Evolutionary conservation across 2,888 invertebrate genomes (phyloP), one percentile per base, ranked within the genome.

Genomic region (Periphyllus acericola): DNA sequence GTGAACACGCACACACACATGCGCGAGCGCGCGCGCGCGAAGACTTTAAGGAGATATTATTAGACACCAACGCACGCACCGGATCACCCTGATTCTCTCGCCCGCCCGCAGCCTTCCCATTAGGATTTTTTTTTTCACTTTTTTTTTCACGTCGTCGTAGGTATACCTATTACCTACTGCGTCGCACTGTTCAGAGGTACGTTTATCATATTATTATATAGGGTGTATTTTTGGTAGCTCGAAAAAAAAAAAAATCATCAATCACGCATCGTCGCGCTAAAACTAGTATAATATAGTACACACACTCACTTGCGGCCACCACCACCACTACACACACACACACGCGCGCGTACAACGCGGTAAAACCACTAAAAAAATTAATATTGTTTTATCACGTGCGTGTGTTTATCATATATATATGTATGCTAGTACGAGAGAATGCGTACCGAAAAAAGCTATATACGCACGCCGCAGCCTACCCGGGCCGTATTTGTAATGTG

Each of bases 211-310:
- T 55, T n/a, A n/a, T n/a, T n/a, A n/a, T n/a, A n/a, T n/a, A n/a
- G 52, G 55, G n/a, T 55, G 19, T n/a, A 60, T 60, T 83, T 83
- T 75, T 36, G 83, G 75, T 83, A 83, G 83, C 83, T 21, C 29
- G 55, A 11, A 83, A 72, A 9, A 46, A 14, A 83, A 74, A 75
- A 83, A 83, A 72, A 34, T 60, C 75, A 60, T 83, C 75, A 36
- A 74, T 83, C 74, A 83, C 60, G 83, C 83, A 83, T 75, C 83
- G n/a, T 60, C 83, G 83, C 83, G 75, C 75, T 75, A 83, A 83
- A 83, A 83, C 83, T 60, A 60, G 83, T 75, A 83, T 52, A 11
- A 14, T 11, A 32, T 36, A n/a, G n/a, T n/a, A n/a, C n/a, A n/a
- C n/a, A n/a, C n/a, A n/a, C n/a, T 11, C 46, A 79, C 80, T 55